These are phyloP conservation scores for Dicrostonyx torquatus DNA, from an alignment of 2,797 vertebrate genomes.

Conservation along the genomic window DNA sequence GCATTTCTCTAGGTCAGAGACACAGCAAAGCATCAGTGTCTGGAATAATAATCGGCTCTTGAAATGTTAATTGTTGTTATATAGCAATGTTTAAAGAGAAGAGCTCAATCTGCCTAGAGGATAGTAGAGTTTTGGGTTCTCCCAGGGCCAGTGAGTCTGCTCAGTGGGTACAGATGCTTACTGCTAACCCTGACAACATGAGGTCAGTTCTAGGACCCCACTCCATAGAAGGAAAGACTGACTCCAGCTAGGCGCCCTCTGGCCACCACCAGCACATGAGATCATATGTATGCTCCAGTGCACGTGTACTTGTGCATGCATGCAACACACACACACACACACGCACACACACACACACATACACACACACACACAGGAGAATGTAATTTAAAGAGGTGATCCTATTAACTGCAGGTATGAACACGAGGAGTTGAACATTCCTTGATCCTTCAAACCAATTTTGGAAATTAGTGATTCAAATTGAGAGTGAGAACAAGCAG, in stretches of 20 bases:
- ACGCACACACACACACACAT: not conserved
- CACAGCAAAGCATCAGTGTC: not conserved
- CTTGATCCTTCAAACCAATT: not conserved
- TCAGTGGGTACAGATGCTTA: not conserved
- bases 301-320: not conserved
- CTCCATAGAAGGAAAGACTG: not conserved
- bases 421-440: not conserved
- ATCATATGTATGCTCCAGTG: too few species aligned
- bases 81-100: not conserved
- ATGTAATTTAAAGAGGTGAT: not conserved
- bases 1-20: not conserved
- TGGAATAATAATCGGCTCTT: not conserved
- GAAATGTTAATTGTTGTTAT: slow-evolving; percentile 12
- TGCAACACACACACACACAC: not conserved
- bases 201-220: not conserved
- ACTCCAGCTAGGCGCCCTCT: not conserved
- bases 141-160: not conserved
- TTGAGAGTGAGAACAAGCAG: not conserved
- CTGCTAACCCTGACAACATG: not conserved
- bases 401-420: not conserved
- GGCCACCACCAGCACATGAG: not conserved
- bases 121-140: not conserved
- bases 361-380: not conserved
- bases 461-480: not conserved
- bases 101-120: not conserved